Evolutionary conservation across 2,888 invertebrate species (phyloP), one percentile per base, ranked within the genome.

Genomic region (Pollenia amentaria): DNA sequence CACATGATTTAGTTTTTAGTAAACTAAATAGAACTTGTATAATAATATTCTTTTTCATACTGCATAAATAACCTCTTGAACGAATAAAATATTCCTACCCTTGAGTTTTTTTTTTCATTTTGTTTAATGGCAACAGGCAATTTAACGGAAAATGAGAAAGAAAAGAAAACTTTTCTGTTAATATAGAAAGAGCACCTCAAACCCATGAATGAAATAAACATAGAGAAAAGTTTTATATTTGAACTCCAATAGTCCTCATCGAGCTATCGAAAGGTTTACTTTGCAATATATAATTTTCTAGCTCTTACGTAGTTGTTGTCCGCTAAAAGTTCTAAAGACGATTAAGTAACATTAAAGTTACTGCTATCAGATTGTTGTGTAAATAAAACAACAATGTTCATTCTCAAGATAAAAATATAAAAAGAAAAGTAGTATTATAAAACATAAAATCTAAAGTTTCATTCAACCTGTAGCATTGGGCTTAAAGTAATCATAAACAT

Each of bases 101-200:
- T 62, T 69, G 51, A 78, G 60, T 46, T 60, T 18, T 78, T 67
- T 60, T 53, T 64, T 53, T 46, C 29, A 64, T 77, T 78, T 84
- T 40, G 6, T 72, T 69, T 65, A 64, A 70, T 60, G 83, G 86
- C 83, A 86, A 79, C 86, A 86, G 83, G 86, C 86, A 86, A 86
- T 86, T 83, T 79, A 72, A 73, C 69, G 51, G 62, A 62, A 75
- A 70, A 51, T 46, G 18, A 40, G 11, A 73, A 60, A 73, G 44
- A 16, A 57, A 51, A 16, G 4, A 53, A 64, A 72, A 55, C 8
- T 10, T 72, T 72, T 18, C 18, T 55, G 2, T 18, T 38, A 11
- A 29, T 14, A 21, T 14, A 62, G 44, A 62, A 70, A 38, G 44
- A 70, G 70, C 76, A 70, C 38, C 51, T 51, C 62, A 70, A 76